Percentiles rank a stretch among this genome's conserved stretches.
Evolutionary conservation across 2,113 vertebrate species (phyloP).

Genomic region (Tichodroma muraria): DNA sequence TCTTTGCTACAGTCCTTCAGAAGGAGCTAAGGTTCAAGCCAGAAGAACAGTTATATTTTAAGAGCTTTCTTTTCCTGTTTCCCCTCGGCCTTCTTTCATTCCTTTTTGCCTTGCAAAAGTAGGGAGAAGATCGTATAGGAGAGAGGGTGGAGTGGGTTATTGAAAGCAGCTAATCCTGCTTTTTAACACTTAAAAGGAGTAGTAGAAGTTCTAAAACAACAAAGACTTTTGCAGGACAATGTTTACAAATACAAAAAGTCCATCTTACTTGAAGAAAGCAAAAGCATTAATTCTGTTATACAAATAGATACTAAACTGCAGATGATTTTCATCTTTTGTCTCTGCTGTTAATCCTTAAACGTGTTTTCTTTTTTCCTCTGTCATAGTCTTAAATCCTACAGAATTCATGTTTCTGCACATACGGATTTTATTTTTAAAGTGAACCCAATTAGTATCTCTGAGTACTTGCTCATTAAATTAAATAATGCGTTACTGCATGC

Average conservation of each 20-base stretch:
- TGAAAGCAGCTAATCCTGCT: neutral
- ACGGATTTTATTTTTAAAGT: neutral
- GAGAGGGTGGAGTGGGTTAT: neutral
- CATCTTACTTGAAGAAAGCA: neutral
- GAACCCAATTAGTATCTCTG: neutral
- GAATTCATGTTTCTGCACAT: neutral
- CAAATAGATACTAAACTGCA: neutral
- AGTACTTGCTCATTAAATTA: neutral
- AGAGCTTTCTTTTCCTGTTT: neutral
- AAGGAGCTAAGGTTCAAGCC: neutral
- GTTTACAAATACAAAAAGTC: neutral
- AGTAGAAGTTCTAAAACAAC: neutral
- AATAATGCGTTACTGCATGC: neutral
- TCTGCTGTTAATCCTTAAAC: neutral
- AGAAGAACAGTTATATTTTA: neutral
- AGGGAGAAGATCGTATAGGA: neutral
- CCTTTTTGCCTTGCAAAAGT: neutral
- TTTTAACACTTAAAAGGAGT: neutral
- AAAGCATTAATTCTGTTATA: neutral
- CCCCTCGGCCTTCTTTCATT: neutral
- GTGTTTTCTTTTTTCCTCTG: neutral
- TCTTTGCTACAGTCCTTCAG: neutral
- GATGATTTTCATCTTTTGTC: neutral
- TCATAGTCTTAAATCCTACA: neutral
- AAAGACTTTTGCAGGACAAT: neutral